Percentiles rank a stretch among this genome's conserved stretches.
phyloP scores from a whole-genome alignment of 2,113 vertebrate species.

The Bostrychus sinensis region DNA sequence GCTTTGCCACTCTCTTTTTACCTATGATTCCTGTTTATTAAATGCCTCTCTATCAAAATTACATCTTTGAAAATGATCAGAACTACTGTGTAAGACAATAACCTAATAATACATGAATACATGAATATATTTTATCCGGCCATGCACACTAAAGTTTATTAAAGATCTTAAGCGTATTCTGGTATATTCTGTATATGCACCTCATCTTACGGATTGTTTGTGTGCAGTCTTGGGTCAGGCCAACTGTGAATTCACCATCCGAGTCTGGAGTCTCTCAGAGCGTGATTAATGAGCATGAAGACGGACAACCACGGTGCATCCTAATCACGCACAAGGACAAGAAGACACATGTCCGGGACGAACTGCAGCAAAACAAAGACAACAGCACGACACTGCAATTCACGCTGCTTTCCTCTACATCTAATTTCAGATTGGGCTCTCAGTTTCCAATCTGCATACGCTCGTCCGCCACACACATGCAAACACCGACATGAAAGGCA shows the following conservation, averaged over 20 bases:
- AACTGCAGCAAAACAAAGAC: constrained; percentile 5
- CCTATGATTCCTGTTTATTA: too few relatives aligned
- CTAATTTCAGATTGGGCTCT: constrained; percentile 18
- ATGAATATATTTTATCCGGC: not conserved
- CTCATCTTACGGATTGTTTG: constrained; percentile 30
- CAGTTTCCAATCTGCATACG: not conserved
- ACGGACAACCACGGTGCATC: constrained; percentile 54
- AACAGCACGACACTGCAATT: constrained; percentile 23
- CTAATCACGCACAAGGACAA: constrained; percentile 68
- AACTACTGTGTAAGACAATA: too few relatives aligned
- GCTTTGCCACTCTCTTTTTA: too few relatives aligned
- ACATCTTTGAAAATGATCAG: too few relatives aligned
- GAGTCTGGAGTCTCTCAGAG: constrained; percentile 43
- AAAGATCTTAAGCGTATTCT: constrained; percentile 19
- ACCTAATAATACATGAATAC: too few relatives aligned
- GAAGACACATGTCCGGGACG: constrained; percentile 24
- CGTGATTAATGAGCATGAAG: constrained; percentile 70
- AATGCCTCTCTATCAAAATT: too few relatives aligned
- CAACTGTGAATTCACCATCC: constrained; percentile 58
- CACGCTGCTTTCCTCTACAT: constrained; percentile 5
- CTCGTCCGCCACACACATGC: constrained; percentile 2
- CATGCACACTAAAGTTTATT: not conserved
- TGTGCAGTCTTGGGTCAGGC: constrained; percentile 48
- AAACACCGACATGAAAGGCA: constrained; percentile 58
- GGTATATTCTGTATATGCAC: constrained; percentile 19